Percentiles rank a stretch among this genome's conserved stretches.
These are phyloP conservation scores for Glossophaga mutica DNA, from an alignment of 2,797 vertebrate genomes.

Conservation along the genomic window DNA sequence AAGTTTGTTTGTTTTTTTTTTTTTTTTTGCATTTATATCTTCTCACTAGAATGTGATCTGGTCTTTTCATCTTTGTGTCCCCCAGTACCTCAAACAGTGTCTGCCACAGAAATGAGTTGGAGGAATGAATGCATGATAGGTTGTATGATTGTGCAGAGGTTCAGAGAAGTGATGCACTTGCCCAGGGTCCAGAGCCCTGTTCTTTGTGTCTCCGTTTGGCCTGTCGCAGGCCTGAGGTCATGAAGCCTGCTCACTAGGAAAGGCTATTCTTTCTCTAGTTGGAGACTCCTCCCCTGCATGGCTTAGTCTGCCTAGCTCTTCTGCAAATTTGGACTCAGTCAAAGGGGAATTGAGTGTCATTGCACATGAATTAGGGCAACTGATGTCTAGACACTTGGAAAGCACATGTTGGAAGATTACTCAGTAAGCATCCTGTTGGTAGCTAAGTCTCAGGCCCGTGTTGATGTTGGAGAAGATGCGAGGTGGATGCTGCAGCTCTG, in stretches of 20 bases:
- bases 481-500: not conserved
- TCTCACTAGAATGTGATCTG: conserved; percentile 8
- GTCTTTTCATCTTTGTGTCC: not conserved
- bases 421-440: not conserved
- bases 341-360: not conserved
- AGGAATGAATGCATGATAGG: not conserved
- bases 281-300: not conserved
- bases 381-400: not conserved
- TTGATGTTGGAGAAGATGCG: not conserved
- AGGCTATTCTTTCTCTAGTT: not conserved
- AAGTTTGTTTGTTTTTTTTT: too few species aligned
- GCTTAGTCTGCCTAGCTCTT: not conserved
- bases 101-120: not conserved
- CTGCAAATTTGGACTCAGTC: not conserved
- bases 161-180: not conserved
- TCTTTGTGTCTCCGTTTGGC: not conserved
- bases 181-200: accelerated
- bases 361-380: not conserved
- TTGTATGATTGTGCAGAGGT: not conserved
- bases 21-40: not conserved
- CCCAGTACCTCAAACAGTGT: not conserved
- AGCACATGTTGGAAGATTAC: not conserved
- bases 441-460: not conserved
- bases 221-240: not conserved
- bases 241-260: not conserved